These are phyloP conservation scores for Chauna torquata DNA, from an alignment of 2,113 vertebrate genomes.

Conservation along the genomic window DNA sequence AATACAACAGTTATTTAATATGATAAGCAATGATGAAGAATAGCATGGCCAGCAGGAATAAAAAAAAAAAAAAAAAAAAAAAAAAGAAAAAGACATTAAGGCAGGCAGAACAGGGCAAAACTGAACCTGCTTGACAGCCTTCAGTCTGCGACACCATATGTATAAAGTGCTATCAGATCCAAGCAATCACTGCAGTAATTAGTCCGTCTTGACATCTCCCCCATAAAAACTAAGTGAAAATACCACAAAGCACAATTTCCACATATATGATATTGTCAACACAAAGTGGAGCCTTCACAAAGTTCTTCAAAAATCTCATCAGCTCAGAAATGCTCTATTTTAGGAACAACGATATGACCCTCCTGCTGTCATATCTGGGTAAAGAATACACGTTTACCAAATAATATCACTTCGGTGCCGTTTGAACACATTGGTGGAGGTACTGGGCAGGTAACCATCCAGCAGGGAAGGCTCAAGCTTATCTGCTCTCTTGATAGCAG, in stretches of 20 bases:
- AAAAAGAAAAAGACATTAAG: not conserved
- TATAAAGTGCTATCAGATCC: not conserved
- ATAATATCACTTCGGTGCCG: not conserved
- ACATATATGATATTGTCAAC: fast-evolving
- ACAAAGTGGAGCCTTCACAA: not conserved
- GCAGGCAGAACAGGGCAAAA: not conserved
- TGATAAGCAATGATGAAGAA: not conserved
- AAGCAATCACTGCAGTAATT: not conserved
- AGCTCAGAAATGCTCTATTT: not conserved
- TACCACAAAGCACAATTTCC: not conserved
- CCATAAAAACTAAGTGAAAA: not conserved
- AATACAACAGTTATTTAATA: not conserved
- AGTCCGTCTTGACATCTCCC: not conserved
- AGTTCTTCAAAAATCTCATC: not conserved
- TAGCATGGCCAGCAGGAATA: not conserved
- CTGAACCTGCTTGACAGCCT: not conserved
- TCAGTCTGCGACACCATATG: not conserved
- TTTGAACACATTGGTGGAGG: not conserved
- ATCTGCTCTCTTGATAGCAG: not conserved
- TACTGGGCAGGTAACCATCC: not conserved
- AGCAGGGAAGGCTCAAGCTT: not conserved
- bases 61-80: not conserved
- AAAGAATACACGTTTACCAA: not conserved
- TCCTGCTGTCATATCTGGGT: not conserved
- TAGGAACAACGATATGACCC: not conserved